Conservation (phyloP, 2,888 invertebrate species). For the Monochamus alternatus region DNA sequence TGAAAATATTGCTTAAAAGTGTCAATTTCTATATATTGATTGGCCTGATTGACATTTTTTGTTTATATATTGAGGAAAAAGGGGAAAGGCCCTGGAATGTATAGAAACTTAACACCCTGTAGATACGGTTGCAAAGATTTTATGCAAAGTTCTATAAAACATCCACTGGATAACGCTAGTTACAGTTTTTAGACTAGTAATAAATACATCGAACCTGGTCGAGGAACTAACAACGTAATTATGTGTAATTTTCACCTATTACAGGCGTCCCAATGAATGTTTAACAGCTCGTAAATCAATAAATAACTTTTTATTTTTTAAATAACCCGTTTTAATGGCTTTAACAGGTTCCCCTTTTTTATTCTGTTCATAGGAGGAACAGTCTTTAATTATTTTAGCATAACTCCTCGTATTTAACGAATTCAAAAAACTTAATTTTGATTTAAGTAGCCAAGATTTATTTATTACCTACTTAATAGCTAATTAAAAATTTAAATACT, state of each 20-base stretch:
- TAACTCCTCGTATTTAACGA: background rate
- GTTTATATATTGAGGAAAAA: no score
- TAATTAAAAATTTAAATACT: background rate
- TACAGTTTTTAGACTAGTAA: slow-evolving; percentile 25
- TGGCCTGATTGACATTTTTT: no score
- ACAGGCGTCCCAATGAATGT: slow-evolving; percentile 29
- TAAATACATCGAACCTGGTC: slow-evolving; percentile 5
- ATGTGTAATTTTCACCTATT: slow-evolving; percentile 34
- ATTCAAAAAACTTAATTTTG: background rate
- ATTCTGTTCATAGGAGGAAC: background rate
- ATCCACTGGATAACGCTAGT: slow-evolving; percentile 5
- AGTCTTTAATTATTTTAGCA: background rate
- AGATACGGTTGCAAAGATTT: no score
- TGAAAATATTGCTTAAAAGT: no score
- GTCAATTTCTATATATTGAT: no score
- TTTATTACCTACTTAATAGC: background rate
- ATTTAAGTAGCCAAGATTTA: background rate
- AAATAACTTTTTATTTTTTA: slow-evolving; percentile 14
- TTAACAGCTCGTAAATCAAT: slow-evolving; percentile 35
- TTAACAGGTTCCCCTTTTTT: slow-evolving; percentile 12
- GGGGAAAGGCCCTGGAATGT: no score
- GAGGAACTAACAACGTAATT: slow-evolving; percentile 31
- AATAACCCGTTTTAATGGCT: slow-evolving; percentile 19
- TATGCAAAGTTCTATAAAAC: no score
- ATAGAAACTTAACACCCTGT: no score